Conservation (phyloP, 2,113 vertebrate species). For the Mobula hypostoma region DNA sequence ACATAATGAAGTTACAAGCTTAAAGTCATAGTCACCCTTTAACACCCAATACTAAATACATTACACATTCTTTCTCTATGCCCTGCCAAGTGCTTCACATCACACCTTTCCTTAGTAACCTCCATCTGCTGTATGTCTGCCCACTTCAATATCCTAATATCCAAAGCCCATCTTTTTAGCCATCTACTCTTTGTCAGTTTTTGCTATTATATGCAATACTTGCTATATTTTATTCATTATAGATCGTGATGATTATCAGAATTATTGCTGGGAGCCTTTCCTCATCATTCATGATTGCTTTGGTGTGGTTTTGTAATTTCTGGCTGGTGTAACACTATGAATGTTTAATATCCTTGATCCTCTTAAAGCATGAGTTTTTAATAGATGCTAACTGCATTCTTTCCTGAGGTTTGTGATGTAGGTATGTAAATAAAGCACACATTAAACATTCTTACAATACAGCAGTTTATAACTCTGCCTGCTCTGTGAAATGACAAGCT, state of each 20-base stretch:
- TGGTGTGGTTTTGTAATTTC: neutral
- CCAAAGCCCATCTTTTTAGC: neutral
- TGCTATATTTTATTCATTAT: neutral
- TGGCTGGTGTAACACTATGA: neutral
- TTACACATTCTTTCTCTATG: neutral
- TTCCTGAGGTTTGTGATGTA: neutral
- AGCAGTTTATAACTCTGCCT: too few relatives aligned
- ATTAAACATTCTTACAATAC: neutral
- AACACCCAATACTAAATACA: neutral
- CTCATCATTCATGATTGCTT: neutral
- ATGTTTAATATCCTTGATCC: neutral
- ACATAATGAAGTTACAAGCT: too few relatives aligned
- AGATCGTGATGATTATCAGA: neutral
- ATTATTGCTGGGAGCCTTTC: neutral
- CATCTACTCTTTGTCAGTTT: neutral
- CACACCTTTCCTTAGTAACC: neutral
- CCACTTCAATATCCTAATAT: neutral
- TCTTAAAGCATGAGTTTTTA: neutral
- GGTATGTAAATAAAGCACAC: too few relatives aligned
- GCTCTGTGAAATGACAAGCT: neutral
- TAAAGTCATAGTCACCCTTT: too few relatives aligned
- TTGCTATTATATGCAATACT: neutral
- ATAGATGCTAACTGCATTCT: neutral
- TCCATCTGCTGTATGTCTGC: neutral
- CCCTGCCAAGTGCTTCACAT: neutral